Evolutionary conservation across 2,888 invertebrate genomes (phyloP).

Genomic region (Miltochrista miniata): DNA sequence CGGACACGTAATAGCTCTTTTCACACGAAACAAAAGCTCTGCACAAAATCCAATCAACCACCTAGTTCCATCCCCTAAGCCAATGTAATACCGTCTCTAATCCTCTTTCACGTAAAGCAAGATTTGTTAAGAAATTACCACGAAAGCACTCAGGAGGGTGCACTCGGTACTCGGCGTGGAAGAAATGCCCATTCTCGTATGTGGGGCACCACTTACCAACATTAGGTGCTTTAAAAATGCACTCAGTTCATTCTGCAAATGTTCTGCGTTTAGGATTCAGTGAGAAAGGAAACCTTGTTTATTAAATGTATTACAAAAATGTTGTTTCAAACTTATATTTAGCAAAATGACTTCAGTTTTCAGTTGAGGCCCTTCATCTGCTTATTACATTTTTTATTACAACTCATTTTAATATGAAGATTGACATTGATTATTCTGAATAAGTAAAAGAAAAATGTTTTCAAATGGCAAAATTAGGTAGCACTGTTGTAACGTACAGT

Average conservation of each 20-base stretch:
- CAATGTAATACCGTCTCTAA: slow-evolving; percentile 9
- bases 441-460: slow-evolving; percentile 1
- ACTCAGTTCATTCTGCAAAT: slow-evolving; percentile 29
- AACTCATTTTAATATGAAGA: too few species aligned
- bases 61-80: slow-evolving; percentile 2
- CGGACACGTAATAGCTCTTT: not conserved
- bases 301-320: too few species aligned
- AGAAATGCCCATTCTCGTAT: slow-evolving; percentile 17
- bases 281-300: slow-evolving; percentile 17
- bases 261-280: slow-evolving; percentile 22
- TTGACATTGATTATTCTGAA: slow-evolving; percentile 4
- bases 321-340: not conserved
- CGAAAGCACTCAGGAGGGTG: slow-evolving; percentile 10
- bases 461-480: slow-evolving; percentile 15
- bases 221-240: slow-evolving; percentile 55
- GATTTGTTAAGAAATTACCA: slow-evolving; percentile 13
- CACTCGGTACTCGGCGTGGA: slow-evolving; percentile 2
- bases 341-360: too few species aligned
- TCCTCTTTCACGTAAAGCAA: slow-evolving; percentile 7
- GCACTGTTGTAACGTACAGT: slow-evolving; percentile 4
- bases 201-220: slow-evolving; percentile 47
- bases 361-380: too few species aligned
- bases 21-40: slow-evolving; percentile 1
- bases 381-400: too few species aligned
- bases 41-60: slow-evolving; percentile 10